Conservation (phyloP, 2,113 vertebrate genomes). For the Oceanodroma tethys region DNA sequence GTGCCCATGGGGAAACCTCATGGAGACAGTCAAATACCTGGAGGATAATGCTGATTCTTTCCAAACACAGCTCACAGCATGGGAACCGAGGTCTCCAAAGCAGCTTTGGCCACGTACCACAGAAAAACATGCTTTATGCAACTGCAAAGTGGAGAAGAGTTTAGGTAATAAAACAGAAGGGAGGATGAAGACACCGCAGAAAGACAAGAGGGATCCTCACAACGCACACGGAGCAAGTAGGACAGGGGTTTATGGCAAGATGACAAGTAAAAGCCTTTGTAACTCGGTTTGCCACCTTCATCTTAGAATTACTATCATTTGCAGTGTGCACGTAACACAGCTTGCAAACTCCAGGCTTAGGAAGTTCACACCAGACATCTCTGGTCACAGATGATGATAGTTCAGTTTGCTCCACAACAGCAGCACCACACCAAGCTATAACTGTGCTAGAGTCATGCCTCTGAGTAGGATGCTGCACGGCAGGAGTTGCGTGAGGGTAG, state of each 20-base stretch:
- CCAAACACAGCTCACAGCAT: not conserved
- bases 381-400: not conserved
- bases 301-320: not conserved
- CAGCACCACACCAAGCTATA: not conserved
- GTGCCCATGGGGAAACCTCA: not conserved
- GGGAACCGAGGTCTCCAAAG: not conserved
- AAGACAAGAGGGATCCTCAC: not conserved
- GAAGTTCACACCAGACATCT: not conserved
- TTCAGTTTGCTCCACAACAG: not conserved
- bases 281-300: not conserved
- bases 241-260: not conserved
- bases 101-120: rapidly evolving
- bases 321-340: rapidly evolving
- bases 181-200: not conserved
- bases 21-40: not conserved
- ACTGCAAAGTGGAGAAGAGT: not conserved
- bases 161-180: not conserved
- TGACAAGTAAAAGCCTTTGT: not conserved
- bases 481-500: not conserved
- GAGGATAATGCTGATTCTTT: not conserved
- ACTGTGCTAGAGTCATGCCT: not conserved
- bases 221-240: rapidly evolving
- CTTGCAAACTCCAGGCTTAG: not conserved
- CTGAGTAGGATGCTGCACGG: not conserved
- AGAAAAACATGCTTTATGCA: not conserved